Evolutionary conservation across 2,113 vertebrate genomes (phyloP).

Genomic region (Sitta europaea): DNA sequence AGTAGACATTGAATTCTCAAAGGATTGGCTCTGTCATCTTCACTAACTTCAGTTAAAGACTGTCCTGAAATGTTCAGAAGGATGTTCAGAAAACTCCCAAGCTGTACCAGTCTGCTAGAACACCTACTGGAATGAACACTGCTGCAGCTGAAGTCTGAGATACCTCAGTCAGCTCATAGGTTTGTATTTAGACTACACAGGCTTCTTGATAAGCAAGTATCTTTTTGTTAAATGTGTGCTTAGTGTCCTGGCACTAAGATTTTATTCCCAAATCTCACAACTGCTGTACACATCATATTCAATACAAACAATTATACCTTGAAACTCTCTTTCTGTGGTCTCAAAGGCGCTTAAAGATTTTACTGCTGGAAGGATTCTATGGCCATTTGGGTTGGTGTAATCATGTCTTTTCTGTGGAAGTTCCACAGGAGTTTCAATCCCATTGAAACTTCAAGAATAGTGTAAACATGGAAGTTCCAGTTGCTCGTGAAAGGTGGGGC

Average conservation of each 20-base stretch:
- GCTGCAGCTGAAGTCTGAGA: not conserved
- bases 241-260: not conserved
- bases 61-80: not conserved
- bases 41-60: not conserved
- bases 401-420: not conserved
- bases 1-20: not conserved
- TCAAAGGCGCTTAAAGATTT: slow-evolving; percentile 38
- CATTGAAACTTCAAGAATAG: not conserved
- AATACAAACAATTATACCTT: slow-evolving; percentile 22
- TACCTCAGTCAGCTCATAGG: not conserved
- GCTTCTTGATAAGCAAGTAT: not conserved
- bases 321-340: not conserved
- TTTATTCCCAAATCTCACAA: not conserved
- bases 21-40: not conserved
- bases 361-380: slow-evolving; percentile 17
- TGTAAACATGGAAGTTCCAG: not conserved
- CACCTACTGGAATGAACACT: not conserved
- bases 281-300: not conserved
- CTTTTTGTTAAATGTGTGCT: not conserved
- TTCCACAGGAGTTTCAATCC: not conserved
- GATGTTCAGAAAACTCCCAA: not conserved
- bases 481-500: accelerated
- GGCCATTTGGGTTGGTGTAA: not conserved
- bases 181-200: not conserved
- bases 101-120: not conserved